Conservation (phyloP, 2,113 vertebrate species). For the Bambusicola thoracicus region DNA sequence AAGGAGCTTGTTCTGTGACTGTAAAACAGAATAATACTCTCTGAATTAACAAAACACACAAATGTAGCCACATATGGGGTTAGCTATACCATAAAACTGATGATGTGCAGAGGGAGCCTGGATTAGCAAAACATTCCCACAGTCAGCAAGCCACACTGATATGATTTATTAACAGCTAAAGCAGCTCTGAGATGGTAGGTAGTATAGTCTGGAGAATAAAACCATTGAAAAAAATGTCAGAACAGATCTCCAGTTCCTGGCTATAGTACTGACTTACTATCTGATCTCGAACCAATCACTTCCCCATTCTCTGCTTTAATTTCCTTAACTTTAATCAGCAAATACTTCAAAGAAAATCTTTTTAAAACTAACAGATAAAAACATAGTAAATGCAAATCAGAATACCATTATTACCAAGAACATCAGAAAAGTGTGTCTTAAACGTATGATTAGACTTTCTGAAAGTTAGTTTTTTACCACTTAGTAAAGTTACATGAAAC, state of each 20-base stretch:
- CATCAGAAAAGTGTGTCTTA: neutral
- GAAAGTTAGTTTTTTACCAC: neutral
- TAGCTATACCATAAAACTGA: slow-evolving; percentile 15
- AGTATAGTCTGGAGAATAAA: neutral
- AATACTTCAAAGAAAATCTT: neutral
- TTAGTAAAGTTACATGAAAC: neutral
- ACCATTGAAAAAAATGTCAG: neutral
- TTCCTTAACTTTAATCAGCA: neutral
- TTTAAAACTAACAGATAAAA: neutral
- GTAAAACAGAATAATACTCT: neutral
- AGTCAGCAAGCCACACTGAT: neutral
- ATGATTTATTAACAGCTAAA: slow-evolving; percentile 28
- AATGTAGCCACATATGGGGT: neutral
- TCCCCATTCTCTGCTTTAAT: neutral
- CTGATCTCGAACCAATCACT: neutral
- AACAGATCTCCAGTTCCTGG: neutral
- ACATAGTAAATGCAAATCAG: neutral
- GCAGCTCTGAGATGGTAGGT: neutral
- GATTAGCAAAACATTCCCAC: slow-evolving; percentile 37
- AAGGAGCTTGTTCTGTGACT: neutral
- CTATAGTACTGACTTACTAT: neutral
- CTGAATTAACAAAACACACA: slow-evolving; percentile 13
- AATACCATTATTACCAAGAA: neutral
- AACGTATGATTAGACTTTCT: neutral
- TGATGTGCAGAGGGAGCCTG: neutral